Evolutionary conservation across 2,888 invertebrate genomes (phyloP).

Genomic region (Dastarcus helophoroides): DNA sequence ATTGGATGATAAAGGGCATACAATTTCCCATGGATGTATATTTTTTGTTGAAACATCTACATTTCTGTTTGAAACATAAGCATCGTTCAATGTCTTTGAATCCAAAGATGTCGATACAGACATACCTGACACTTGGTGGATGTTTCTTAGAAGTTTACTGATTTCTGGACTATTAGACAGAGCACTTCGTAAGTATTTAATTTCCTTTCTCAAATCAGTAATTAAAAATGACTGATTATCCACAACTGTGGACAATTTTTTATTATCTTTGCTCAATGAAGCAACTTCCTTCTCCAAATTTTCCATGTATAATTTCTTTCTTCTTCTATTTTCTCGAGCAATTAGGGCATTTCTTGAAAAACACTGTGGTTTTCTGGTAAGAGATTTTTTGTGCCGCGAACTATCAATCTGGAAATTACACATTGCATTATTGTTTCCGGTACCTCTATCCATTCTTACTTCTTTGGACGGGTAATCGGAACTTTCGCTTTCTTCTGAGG

Average conservation of each 20-base stretch:
- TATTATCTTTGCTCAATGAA: slow-evolving; percentile 37
- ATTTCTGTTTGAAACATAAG: slow-evolving; percentile 17
- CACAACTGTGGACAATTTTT: slow-evolving; percentile 37
- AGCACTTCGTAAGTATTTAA: slow-evolving; percentile 43
- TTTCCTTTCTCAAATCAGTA: slow-evolving; percentile 40
- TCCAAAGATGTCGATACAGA: slow-evolving; percentile 30
- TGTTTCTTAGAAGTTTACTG: slow-evolving; percentile 38
- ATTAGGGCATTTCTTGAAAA: slow-evolving; percentile 47
- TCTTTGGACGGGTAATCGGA: too few species aligned
- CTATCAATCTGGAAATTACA: too few species aligned
- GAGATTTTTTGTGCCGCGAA: too few species aligned
- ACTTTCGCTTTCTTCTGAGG: too few species aligned
- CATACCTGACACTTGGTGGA: slow-evolving; percentile 34
- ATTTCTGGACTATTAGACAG: slow-evolving; percentile 44
- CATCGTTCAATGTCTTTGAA: slow-evolving; percentile 2
- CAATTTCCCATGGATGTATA: slow-evolving; percentile 20
- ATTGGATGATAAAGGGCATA: neutral
- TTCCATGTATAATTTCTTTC: slow-evolving; percentile 48
- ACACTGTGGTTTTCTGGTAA: slow-evolving; percentile 36
- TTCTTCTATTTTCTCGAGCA: slow-evolving; percentile 50
- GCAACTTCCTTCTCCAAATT: slow-evolving; percentile 42
- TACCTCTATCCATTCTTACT: too few species aligned
- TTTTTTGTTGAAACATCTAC: slow-evolving; percentile 17
- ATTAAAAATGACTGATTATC: slow-evolving; percentile 39
- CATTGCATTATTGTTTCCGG: too few species aligned